Conservation (phyloP, 2,888 invertebrate genomes). For the Tiliacea aurago region DNA sequence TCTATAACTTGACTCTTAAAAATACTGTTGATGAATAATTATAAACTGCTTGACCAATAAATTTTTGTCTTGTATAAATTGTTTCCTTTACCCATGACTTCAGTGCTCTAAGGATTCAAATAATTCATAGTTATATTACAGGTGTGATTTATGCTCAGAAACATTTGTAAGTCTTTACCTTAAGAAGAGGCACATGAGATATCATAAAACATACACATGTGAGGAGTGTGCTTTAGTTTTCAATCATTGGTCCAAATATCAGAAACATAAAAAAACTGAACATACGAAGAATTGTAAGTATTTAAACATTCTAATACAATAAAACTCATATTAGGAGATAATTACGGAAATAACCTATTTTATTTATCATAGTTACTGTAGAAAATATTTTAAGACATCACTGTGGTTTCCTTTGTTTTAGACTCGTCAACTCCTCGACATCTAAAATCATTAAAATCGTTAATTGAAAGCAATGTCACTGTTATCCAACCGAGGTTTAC, state of each 20-base stretch:
- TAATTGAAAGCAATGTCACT: slow-evolving; percentile 59
- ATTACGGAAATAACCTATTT: background rate
- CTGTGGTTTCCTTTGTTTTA: slow-evolving; percentile 54
- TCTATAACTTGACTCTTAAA: too few relatives aligned
- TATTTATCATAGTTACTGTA: slow-evolving; percentile 2
- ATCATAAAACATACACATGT: slow-evolving; percentile 87
- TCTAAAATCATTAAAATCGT: slow-evolving; percentile 54
- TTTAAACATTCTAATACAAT: background rate
- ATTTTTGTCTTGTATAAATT: background rate
- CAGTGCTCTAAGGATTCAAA: background rate
- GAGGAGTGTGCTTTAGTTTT: slow-evolving; percentile 87
- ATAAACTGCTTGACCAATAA: background rate
- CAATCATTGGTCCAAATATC: slow-evolving; percentile 85
- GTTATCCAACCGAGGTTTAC: slow-evolving; percentile 48
- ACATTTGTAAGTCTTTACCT: slow-evolving; percentile 86
- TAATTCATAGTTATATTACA: slow-evolving; percentile 70
- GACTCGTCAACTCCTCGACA: slow-evolving; percentile 46
- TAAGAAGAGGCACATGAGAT: slow-evolving; percentile 86
- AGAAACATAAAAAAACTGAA: slow-evolving; percentile 83
- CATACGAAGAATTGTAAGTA: slow-evolving; percentile 78
- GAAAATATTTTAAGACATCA: slow-evolving; percentile 16
- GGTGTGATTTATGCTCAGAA: slow-evolving; percentile 89
- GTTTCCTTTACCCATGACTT: background rate
- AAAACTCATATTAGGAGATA: background rate
- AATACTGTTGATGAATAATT: background rate